Percentiles rank a stretch among this genome's conserved stretches.
phyloP scores from a whole-genome alignment of 2,113 vertebrate species.

The Burhinus bistriatus region DNA sequence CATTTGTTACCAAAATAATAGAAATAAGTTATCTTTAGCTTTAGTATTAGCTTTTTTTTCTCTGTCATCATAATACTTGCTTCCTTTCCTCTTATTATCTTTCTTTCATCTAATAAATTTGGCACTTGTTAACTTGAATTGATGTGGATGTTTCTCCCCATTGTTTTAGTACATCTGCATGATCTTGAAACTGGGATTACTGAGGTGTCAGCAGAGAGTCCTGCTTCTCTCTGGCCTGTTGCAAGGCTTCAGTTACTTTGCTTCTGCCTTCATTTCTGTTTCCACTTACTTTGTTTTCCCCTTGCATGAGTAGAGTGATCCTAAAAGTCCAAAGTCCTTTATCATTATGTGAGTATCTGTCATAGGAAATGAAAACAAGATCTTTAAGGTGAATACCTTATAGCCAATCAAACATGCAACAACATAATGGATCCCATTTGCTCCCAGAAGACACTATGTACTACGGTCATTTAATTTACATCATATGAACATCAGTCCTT shows the following conservation, averaged over 20 bases:
- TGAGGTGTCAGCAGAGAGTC: not conserved
- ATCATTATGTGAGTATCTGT: not conserved
- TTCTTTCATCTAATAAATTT: not conserved
- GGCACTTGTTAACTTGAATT: not conserved
- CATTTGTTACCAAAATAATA: not conserved
- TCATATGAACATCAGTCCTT: not conserved
- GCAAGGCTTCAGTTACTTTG: not conserved
- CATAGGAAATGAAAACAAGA: not conserved
- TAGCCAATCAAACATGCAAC: not conserved
- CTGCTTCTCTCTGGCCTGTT: not conserved
- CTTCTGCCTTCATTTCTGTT: not conserved
- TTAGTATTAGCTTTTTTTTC: not conserved
- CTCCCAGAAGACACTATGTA: not conserved
- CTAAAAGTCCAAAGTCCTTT: not conserved
- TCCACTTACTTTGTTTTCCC: not conserved
- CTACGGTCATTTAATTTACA: not conserved
- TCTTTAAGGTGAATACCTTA: not conserved
- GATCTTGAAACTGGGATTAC: not conserved
- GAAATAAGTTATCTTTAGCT: not conserved
- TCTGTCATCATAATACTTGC: not conserved
- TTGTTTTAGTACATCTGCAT: not conserved
- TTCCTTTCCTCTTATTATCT: not conserved
- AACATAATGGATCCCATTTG: not conserved
- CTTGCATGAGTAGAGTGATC: not conserved
- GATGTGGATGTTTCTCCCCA: not conserved